Conservation (phyloP, 2,113 vertebrate species). For the Sprattus sprattus region DNA sequence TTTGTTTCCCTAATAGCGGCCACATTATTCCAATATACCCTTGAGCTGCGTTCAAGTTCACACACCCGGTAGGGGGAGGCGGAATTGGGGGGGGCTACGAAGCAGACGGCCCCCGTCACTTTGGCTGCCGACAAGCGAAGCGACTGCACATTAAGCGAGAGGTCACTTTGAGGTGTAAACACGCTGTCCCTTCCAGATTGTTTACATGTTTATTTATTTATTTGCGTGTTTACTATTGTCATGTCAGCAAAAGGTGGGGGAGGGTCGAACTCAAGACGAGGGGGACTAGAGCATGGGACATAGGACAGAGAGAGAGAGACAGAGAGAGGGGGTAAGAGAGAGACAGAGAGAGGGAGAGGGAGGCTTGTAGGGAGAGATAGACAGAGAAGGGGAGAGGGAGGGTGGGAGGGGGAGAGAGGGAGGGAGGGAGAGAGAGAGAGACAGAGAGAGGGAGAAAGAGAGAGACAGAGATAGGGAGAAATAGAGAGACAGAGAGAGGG, state of each 20-base stretch:
- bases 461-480: constrained; percentile 46
- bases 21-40: constrained; percentile 71
- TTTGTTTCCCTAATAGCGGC: constrained; percentile 71
- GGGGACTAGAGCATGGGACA: background rate
- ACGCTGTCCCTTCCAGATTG: constrained; percentile 44
- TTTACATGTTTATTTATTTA: constrained; percentile 75
- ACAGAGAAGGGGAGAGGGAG: no score
- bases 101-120: constrained; percentile 22
- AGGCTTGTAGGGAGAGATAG: no score
- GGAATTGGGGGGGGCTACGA: constrained; percentile 54
- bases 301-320: constrained; percentile 50
- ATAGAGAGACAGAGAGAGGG: constrained; percentile 34
- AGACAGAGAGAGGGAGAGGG: constrained; percentile 29
- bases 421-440: no score
- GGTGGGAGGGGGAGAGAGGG: no score
- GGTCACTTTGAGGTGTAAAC: constrained; percentile 74
- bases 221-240: constrained; percentile 54
- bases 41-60: constrained; percentile 73
- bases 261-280: constrained; percentile 5
- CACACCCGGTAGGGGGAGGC: constrained; percentile 32
- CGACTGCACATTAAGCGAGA: constrained; percentile 64
- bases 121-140: constrained; percentile 33
- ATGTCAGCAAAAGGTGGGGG: constrained; percentile 58
- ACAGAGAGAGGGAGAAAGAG: constrained; percentile 39
- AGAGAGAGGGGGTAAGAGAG: constrained; percentile 46